Conservation (phyloP, 2,888 invertebrate genomes). For the Rhagophthalmus giganteus region DNA sequence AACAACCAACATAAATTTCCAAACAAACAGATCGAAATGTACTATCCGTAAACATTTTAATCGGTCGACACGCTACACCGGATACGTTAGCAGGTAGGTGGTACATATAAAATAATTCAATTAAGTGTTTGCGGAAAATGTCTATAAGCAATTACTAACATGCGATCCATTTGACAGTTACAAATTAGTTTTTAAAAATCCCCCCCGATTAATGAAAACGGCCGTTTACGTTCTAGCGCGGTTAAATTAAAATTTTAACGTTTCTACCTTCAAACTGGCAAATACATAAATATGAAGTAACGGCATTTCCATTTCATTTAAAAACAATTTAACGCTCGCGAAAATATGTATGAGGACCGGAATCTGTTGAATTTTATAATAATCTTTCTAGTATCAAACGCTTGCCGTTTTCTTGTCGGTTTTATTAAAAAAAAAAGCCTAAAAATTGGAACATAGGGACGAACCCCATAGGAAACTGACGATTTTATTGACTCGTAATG, state of each 20-base stretch:
- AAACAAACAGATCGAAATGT: too few relatives aligned
- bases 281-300: not conserved
- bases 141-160: constrained; percentile 5
- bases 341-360: not conserved
- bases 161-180: constrained; percentile 7
- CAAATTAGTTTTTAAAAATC: constrained; percentile 16
- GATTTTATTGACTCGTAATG: too few relatives aligned
- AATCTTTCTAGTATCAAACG: too few relatives aligned
- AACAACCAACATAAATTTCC: too few relatives aligned
- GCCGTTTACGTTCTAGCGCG: constrained; percentile 1
- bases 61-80: not conserved
- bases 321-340: not conserved
- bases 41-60: too few relatives aligned
- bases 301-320: not conserved
- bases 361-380: not conserved
- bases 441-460: too few relatives aligned
- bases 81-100: too few relatives aligned
- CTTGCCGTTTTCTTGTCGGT: too few relatives aligned
- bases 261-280: not conserved
- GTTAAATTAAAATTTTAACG: not conserved
- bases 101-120: constrained; percentile 10
- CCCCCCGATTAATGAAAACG: constrained; percentile 9
- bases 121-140: constrained; percentile 6
- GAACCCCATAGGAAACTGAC: too few relatives aligned
- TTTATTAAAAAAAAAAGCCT: too few relatives aligned